Base-by-base conservation (phyloP, 2,113 vertebrate species). In the Ammodytes dubius region DNA sequence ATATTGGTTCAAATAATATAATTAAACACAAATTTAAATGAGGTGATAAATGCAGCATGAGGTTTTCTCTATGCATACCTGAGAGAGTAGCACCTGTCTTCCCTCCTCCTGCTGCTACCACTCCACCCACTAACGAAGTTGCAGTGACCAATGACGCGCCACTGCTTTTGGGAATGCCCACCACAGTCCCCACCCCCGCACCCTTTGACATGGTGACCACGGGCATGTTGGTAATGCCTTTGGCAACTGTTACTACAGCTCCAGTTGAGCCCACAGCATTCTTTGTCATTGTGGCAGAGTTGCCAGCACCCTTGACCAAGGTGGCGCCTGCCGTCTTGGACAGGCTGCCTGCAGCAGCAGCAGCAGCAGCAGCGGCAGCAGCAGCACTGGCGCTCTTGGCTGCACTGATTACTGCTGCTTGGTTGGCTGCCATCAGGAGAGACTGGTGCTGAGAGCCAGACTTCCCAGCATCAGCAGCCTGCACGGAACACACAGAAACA, bases 31-130 rank as follows among this genome's bases (percentile, higher is more conserved):
- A 27, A 60, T 52, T 61, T 8, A 63, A 57, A 37, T 40, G 0
- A 43, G 52, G 10, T 58, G n/a, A 58, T 42, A 11, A 35, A 49
- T n/a, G 46, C 19, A 17, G 27, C 3, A 2, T 40, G 15, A 39
- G 4, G 12, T 47, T 69, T 52, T 27, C 0, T 59, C 17, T 64
- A 13, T 76, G 13, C 82, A 77, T 92, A 99, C 97, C 98, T 94
- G 97, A 97, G 27, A 98, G 93, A 4, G 97, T 78, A 15, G 95
- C 83, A 12, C 87, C 91, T 11, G 96, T 94, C 90, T 97, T 98
- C 74, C 89, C 91, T 77, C 87, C 89, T 39, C 80, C 89, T 0
- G 89, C 89, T 0, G 89, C 65, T 54, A 88, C 77, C 70, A 83
- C 52, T 11, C 96, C 96, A 0, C 96, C 94, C 79, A 96, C 95